These are phyloP conservation scores for Phortica magna DNA, from an alignment of 2,888 invertebrate genomes.

Conservation along the genomic window DNA sequence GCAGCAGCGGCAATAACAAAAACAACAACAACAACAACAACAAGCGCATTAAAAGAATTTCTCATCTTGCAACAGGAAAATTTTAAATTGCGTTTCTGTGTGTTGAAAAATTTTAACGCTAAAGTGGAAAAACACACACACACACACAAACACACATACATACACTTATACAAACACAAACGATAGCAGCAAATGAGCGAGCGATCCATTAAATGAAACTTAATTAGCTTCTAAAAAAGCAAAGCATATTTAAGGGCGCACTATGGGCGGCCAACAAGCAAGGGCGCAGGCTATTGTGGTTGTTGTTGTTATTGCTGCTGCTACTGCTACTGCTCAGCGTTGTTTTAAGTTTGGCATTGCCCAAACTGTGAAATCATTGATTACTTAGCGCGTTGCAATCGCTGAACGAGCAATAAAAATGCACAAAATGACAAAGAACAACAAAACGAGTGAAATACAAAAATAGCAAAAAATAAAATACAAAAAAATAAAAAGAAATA, in stretches of 20 bases:
- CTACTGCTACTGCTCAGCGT: conserved; percentile 33
- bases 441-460: neutral
- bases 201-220: conserved; percentile 54
- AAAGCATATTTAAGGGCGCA: conserved; percentile 47
- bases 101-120: conserved; percentile 1
- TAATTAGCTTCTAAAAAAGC: conserved; percentile 59
- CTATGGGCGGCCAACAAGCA: conserved; percentile 23
- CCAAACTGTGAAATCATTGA: conserved; percentile 58
- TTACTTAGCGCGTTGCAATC: conserved; percentile 46
- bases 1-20: neutral
- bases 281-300: conserved; percentile 1
- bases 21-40: neutral
- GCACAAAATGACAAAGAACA: neutral
- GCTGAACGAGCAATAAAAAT: conserved; percentile 4
- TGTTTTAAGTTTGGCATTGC: neutral
- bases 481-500: conserved; percentile 35
- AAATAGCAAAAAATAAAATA: neutral
- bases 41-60: conserved; percentile 10
- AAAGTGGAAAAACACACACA: conserved; percentile 19
- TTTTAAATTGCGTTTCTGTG: conserved; percentile 6
- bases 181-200: conserved; percentile 9
- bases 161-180: neutral
- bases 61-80: conserved; percentile 6
- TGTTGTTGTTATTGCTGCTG: neutral
- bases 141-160: neutral